Evolutionary conservation across 2,113 vertebrate species (phyloP).

Genomic region (Ahaetulla prasina): DNA sequence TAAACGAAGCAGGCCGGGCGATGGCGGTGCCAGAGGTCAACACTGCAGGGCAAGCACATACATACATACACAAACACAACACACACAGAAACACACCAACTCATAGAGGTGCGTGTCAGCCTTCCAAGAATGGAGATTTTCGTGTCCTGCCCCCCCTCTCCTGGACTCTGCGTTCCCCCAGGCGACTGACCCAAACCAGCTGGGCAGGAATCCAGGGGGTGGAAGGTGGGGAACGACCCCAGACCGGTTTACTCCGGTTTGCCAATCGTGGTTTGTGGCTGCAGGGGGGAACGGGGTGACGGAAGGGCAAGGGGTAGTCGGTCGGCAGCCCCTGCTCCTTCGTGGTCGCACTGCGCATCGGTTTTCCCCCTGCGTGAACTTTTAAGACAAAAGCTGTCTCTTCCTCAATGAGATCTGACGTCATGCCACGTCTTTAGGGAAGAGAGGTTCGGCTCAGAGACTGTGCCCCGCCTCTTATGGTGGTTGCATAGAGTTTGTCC

Average conservation of each 20-base stretch:
- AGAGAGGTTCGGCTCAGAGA: not conserved
- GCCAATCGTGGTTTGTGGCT: not conserved
- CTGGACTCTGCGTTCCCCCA: not conserved
- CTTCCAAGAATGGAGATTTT: not conserved
- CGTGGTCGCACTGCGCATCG: not conserved
- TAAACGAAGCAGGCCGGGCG: too few species aligned
- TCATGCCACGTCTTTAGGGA: not conserved
- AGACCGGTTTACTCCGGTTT: not conserved
- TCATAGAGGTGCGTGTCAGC: not conserved
- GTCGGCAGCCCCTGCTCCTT: not conserved
- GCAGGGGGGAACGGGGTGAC: not conserved
- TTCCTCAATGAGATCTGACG: not conserved
- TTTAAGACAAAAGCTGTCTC: not conserved
- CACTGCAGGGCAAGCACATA: not conserved
- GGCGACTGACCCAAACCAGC: not conserved
- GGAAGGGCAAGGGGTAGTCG: not conserved
- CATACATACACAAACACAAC: too few species aligned
- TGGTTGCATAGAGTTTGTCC: rapidly evolving
- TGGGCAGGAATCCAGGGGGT: not conserved
- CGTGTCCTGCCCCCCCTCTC: not conserved
- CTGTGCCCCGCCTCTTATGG: not conserved
- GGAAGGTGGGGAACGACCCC: not conserved
- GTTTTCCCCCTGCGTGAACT: not conserved
- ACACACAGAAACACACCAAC: not conserved
- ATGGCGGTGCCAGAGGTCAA: not conserved